phyloP scores from a whole-genome alignment of 2,888 invertebrate species.

The Chorisops tibialis region DNA sequence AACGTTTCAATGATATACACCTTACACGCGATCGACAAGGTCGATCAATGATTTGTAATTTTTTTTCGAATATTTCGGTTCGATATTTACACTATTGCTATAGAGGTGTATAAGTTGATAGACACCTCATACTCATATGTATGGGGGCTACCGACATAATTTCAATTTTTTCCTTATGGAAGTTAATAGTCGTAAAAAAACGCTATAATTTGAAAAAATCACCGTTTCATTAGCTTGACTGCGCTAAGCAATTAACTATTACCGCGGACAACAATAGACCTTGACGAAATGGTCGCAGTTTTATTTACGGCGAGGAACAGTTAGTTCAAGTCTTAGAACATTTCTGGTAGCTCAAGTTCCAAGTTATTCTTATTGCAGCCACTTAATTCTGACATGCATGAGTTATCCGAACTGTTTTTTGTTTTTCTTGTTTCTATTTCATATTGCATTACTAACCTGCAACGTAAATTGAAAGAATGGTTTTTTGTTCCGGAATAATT shows the following conservation, averaged over 20 bases:
- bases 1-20: constrained; percentile 1
- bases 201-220: constrained; percentile 14
- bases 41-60: constrained; percentile 11
- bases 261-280: constrained; percentile 9
- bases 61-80: neutral
- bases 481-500: no score
- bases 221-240: constrained; percentile 18
- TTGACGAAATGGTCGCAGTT: constrained; percentile 13
- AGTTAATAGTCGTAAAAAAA: neutral
- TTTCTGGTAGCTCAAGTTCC: no score
- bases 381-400: no score
- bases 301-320: constrained; percentile 3
- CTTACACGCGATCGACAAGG: constrained; percentile 5
- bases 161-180: no score
- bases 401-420: no score
- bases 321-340: constrained; percentile 2
- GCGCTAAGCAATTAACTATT: constrained; percentile 8
- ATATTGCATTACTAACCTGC: no score
- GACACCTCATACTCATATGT: neutral
- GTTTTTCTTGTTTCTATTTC: no score
- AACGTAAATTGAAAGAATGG: no score
- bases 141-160: no score
- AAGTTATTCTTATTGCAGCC: no score
- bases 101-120: no score
- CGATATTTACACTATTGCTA: neutral